Evolutionary conservation across 2,113 vertebrate genomes (phyloP), one percentile per base, ranked within the genome.

Genomic region (Charadrius vociferus): DNA sequence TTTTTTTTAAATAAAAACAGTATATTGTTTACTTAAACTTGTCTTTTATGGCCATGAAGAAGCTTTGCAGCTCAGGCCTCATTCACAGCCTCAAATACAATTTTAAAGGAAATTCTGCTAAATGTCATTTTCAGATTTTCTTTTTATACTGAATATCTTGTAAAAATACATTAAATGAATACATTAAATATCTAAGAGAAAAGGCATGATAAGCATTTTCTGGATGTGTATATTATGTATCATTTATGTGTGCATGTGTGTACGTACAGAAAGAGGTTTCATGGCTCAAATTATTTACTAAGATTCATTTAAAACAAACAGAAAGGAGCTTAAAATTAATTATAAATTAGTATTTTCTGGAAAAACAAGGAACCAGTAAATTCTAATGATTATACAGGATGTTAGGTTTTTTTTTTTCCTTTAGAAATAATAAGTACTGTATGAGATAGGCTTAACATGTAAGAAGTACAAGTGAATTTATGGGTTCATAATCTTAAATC

Each of bases 401-500:
- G 81, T 95, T 86, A 77, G 23, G 47, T 41, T 41, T 2, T 22
- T 73, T 73, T 86, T 95, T 88, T 72, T 8, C 37, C 43, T 85
- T 94, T 85, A 80, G 85, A 93, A 97, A 94, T 86, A 96, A 47
- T 84, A 92, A 96, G 78, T 77, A 66, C 66, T 43, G 14, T 77
- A 80, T 83, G 56, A 93, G 74, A 90, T 85, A 94, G 72, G 53
- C 50, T 53, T 65, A 94, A 86, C 45, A 29, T 92, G 63, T 86
- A 93, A 95, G 87, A 95, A 93, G 62, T 90, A 77, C 67, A 93
- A 92, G 79, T 83, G 87, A 95, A 96, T 97, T 94, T 97, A 97
- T 93, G 91, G 74, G 71, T 95, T 96, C 89, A 96, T 86, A 95
- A 91, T 92, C 91, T 86, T 97, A 97, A 96, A 97, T 97, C 97